phyloP scores from a whole-genome alignment of 2,113 vertebrate species.

The Salvelinus fontinalis region DNA sequence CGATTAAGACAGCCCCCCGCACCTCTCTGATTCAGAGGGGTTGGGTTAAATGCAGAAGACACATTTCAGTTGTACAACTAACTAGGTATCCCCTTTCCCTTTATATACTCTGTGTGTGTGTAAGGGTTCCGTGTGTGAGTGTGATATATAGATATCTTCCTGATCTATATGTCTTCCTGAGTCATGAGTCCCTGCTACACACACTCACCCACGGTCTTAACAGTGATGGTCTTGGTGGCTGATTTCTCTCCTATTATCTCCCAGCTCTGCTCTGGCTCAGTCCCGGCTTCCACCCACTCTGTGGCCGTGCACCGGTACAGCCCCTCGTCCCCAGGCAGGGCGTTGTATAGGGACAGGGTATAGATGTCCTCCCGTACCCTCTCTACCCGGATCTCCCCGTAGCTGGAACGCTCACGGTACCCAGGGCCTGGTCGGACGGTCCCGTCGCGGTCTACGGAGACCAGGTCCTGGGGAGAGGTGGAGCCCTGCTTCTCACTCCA shows the following conservation, averaged over 20 bases:
- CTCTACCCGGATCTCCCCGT: conserved; percentile 86
- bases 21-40: no score
- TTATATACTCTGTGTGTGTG: no score
- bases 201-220: conserved; percentile 90
- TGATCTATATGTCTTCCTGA: not conserved
- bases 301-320: conserved; percentile 88
- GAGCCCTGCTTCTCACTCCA: conserved; percentile 79
- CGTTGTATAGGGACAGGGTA: conserved; percentile 85
- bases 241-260: conserved; percentile 85
- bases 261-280: conserved; percentile 81
- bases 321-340: conserved; percentile 85
- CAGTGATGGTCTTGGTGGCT: conserved; percentile 73
- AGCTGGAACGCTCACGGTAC: conserved; percentile 85
- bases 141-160: no score
- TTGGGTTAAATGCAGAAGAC: no score
- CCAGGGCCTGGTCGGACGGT: conserved; percentile 76
- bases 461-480: conserved; percentile 75
- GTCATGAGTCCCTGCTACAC: not conserved
- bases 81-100: no score
- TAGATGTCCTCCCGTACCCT: conserved; percentile 79
- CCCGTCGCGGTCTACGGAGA: conserved; percentile 85
- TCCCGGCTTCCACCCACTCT: conserved; percentile 79
- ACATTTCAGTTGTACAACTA: no score
- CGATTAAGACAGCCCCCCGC: no score
- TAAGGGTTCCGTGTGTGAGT: no score